Conservation (phyloP, 2,113 vertebrate genomes). For the Equus quagga region DNA sequence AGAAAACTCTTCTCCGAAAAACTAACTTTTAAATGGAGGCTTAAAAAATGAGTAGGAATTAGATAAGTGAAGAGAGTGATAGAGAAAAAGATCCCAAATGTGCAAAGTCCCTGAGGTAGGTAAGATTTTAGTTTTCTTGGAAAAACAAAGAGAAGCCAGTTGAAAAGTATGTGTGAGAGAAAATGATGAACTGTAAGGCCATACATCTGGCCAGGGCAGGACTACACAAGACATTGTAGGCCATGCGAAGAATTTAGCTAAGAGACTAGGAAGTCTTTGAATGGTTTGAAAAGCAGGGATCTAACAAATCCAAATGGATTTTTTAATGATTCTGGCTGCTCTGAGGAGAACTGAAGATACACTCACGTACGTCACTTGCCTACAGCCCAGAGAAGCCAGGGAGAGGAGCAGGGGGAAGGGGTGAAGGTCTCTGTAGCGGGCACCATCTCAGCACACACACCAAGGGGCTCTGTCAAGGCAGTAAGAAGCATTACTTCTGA, state of each 20-base stretch:
- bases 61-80: not conserved
- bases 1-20: not conserved
- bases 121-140: not conserved
- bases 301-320: not conserved
- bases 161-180: not conserved
- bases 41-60: not conserved
- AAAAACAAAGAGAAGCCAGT: not conserved
- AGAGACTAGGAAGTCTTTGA: not conserved
- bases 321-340: not conserved
- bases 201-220: too few species aligned
- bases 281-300: not conserved
- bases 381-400: not conserved
- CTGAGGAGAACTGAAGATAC: not conserved
- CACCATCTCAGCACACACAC: not conserved
- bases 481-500: not conserved
- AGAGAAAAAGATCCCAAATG: not conserved
- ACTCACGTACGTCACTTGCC: not conserved
- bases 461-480: not conserved
- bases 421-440: fast-evolving
- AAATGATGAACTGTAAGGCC: not conserved
- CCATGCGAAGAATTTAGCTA: not conserved
- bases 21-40: not conserved
- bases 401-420: not conserved
- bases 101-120: not conserved
- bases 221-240: not conserved